Evolutionary conservation across 2,113 vertebrate species (phyloP).

Genomic region (Condylura cristata): DNA sequence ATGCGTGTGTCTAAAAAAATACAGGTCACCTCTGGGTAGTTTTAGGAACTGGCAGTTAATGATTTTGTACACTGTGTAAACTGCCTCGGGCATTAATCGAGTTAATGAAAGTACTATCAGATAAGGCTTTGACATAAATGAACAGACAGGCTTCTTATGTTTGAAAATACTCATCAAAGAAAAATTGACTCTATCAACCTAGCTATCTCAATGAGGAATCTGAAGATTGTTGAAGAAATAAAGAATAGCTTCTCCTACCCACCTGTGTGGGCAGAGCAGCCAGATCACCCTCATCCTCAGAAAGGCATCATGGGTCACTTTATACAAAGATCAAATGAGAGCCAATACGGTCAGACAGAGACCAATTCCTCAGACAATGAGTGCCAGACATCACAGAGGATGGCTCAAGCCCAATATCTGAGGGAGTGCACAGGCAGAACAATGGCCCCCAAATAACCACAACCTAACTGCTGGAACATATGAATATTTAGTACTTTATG

Average conservation of each 20-base stretch:
- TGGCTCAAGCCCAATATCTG: not conserved
- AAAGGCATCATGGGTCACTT: not conserved
- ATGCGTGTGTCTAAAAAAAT: not conserved
- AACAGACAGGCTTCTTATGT: not conserved
- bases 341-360: not conserved
- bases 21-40: not conserved
- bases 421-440: not conserved
- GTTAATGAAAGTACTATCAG: slow-evolving; percentile 57
- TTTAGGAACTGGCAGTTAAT: slow-evolving; percentile 32
- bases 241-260: not conserved
- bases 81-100: slow-evolving; percentile 34
- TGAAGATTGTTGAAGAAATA: slow-evolving; percentile 41
- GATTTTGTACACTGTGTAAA: slow-evolving; percentile 16
- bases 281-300: not conserved
- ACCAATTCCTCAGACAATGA: not conserved
- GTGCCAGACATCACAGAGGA: not conserved
- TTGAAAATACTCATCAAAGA: slow-evolving; percentile 59
- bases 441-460: not conserved
- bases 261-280: not conserved
- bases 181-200: slow-evolving; percentile 27
- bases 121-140: slow-evolving; percentile 17
- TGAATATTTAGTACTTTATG: not conserved
- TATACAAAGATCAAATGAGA: slow-evolving; percentile 23
- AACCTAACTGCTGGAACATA: not conserved
- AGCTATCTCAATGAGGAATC: not conserved